Base-by-base conservation (phyloP, 2,888 invertebrate species). In the Aphidoletes aphidimyza region DNA sequence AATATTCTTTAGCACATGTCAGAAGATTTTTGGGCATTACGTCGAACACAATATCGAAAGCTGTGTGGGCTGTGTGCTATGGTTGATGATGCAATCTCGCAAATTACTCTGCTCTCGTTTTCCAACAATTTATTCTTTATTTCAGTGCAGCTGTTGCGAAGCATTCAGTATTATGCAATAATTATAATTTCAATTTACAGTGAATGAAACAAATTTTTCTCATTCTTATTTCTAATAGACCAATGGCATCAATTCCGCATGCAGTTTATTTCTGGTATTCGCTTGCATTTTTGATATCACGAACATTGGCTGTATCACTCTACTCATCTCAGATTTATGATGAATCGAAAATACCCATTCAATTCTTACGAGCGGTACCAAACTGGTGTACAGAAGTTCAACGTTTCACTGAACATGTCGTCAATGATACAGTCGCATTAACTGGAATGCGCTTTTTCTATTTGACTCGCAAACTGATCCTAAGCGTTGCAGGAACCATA, bases 81-180 rank as follows among this genome's bases (percentile, higher is more conserved):
- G 36, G 88, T 92, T 86, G 92, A 92, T 86, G 88, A 89, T 84
- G 90, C 91, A 54, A 90, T 92, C 84, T 91, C 92, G 3, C 87
- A 90, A 49, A 91, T 92, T 83, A 91, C 92, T 14, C 89, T 92
- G 85, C 87, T 92, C 0, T 91, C 92, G 1, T 92, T 92, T 86
- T 91, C 91, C 22, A 92, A 91, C 85, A 92, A 93, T 88, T 89
- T 92, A 9, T 93, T 92, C 87, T 92, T 92, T 86, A 92, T 92
- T 87, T 91, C 92, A 86, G 91, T 92, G 34, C 92, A 92, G 86
- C 89, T 93, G 49, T 89, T 92, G 85, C 89, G 91, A 85, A 92
- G 92, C 85, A 89, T 92, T 86, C 91, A 90, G 90, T 90, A n/a
- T 85, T 84, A 22, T 49, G 36, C 19, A 19, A 37, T 19, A 47